Evolutionary conservation across 2,113 vertebrate genomes (phyloP), one percentile per base, ranked within the genome.

Genomic region (Corythornis cristatus): DNA sequence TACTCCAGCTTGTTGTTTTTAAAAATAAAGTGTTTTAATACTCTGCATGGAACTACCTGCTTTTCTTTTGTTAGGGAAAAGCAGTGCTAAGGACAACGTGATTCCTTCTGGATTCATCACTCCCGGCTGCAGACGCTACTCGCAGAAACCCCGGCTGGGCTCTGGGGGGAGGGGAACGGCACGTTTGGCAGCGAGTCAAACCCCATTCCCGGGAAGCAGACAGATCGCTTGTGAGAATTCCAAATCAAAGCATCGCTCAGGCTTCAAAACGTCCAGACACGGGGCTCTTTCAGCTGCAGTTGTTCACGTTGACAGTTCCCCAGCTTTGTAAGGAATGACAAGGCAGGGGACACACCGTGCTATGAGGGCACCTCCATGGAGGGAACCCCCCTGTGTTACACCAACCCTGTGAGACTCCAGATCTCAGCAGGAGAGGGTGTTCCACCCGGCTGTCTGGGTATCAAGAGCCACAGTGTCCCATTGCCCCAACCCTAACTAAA

Each of bases 381-480:
- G 75, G 79, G 45, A 51, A 64, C 17, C 16, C 50, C 50, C 29
- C 54, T 11, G 58, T 17, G 3, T 54, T 67, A 35, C 54, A 3
- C 11, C 70, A 42, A 2, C 3, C 37, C 37, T 37, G 37, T 9
- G 3, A 19, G 15, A 15, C 12, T 56, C 25, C 6, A 3, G 33
- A 22, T 80, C 54, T 73, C 68, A n/a, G 56, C 10, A n/a, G 67
- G 50, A 80, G 25, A 0, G 0, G 14, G 35, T 17, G 14, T 43
- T 50, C 19, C 62, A 35, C 53, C 10, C 1, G 0, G 31, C 64
- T 6, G 6, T 9, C 61, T 25, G 37, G 29, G 0, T n/a, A 14
- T 57, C 8, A 2, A 23, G 10, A 62, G 31, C 15, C 15, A 0
- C 3, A 0, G 9, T 26, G 37, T 21, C 65, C 56, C 26, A 0